Base-by-base conservation (phyloP, 2,113 vertebrate species). In the Channa maculata region DNA sequence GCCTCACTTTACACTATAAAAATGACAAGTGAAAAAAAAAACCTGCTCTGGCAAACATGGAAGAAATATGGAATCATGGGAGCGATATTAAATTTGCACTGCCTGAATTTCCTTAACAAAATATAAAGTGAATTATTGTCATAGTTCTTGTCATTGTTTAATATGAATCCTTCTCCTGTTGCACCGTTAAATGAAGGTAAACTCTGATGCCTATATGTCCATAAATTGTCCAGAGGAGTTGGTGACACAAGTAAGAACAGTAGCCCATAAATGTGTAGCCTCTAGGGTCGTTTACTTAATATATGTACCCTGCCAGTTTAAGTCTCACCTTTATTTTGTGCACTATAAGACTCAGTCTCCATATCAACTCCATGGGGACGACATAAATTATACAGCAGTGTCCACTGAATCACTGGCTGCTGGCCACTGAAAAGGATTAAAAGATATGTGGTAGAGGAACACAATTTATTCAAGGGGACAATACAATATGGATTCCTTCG, bases 301-400 rank as follows among this genome's bases (percentile, higher is more conserved):
- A 80, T 75, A 78, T 83, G 79, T 69, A 49, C 41, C 45, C 65
- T 79, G 80, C 82, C 81, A 80, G 46, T 83, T 86, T 61, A 72
- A 53, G 72, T 54, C 54, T 79, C 71, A 68, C 77, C 79, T 85
- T 87, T 80, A 24, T 88, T 81, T 85, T 81, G 65, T 88, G 41
- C 73, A 15, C 44, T 61, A 63, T 76, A 75, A 80, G 68, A 66
- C 67, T 55, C 52, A 54, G 53, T 84, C 70, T 68, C 65, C 45
- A 68, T 73, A 77, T 79, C 74, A 71, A 45, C 67, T 65, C 60
- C 39, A 62, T 41, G 44, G 44, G 62, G 63, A 77, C 48, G 51
- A 72, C 64, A 86, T 90, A 64, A 83, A 87, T 87, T 82, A 89
- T 90, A 84, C 84, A 85, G 58, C 55, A 68, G 49, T 65, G 75